phyloP scores from a whole-genome alignment of 2,113 vertebrate genomes.

The Mohoua ochrocephala region DNA sequence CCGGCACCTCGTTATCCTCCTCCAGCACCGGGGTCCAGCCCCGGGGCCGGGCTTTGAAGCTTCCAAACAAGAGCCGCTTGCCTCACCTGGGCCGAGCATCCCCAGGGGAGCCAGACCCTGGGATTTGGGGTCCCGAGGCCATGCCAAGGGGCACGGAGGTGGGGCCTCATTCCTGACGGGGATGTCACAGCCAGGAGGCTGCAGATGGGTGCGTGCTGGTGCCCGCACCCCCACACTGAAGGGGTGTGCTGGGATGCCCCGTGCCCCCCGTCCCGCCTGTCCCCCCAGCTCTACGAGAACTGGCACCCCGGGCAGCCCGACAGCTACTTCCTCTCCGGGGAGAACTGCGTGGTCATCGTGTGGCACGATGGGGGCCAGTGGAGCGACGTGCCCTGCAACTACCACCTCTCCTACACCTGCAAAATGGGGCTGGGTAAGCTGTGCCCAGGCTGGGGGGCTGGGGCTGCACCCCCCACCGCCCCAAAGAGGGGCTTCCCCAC shows the following conservation, averaged over 20 bases:
- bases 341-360: conserved; percentile 93
- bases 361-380: conserved; percentile 90
- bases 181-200: neutral
- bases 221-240: too few species aligned
- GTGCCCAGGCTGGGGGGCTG: neutral
- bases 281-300: conserved; percentile 87
- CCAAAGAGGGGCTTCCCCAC: neutral
- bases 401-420: conserved; percentile 95
- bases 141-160: rapidly evolving
- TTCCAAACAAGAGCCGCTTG: neutral
- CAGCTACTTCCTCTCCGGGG: conserved; percentile 95
- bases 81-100: neutral
- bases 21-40: neutral
- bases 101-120: neutral
- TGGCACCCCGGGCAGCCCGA: conserved; percentile 91
- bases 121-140: neutral
- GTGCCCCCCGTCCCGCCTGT: neutral
- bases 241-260: neutral
- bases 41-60: neutral
- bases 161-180: rapidly evolving
- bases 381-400: conserved; percentile 96
- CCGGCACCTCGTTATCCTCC: neutral
- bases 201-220: neutral
- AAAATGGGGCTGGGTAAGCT: conserved; percentile 88
- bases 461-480: rapidly evolving